Percentiles rank a stretch among this genome's conserved stretches.
These are phyloP conservation scores for Masticophis lateralis DNA, from an alignment of 2,797 vertebrate species.

Conservation along the genomic window DNA sequence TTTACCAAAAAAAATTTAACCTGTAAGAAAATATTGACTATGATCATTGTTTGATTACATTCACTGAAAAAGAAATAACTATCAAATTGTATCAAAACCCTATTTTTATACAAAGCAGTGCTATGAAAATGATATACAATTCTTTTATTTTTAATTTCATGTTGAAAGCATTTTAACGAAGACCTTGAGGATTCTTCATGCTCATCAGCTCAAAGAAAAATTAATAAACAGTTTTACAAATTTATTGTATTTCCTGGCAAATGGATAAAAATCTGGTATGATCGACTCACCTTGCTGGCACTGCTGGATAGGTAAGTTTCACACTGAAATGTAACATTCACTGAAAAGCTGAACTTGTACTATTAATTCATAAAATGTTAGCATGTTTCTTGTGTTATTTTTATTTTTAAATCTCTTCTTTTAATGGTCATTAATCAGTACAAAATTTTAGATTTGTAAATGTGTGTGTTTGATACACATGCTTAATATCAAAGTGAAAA, in stretches of 20 bases:
- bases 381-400: not conserved
- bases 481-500: not conserved
- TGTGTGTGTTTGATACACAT: not conserved
- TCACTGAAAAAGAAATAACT: not conserved
- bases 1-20: not conserved
- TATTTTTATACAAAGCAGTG: slow-evolving; percentile 21
- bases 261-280: slow-evolving; percentile 92
- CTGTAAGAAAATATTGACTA: not conserved
- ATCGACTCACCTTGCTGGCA: slow-evolving; percentile 87
- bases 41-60: not conserved
- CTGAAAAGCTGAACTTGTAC: not conserved
- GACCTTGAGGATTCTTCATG: slow-evolving; percentile 84
- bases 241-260: slow-evolving; percentile 90
- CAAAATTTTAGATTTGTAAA: not conserved
- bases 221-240: slow-evolving; percentile 88
- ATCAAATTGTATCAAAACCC: not conserved
- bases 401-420: not conserved
- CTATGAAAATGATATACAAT: slow-evolving; percentile 15
- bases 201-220: slow-evolving; percentile 84
- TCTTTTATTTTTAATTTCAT: slow-evolving; percentile 38
- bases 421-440: not conserved
- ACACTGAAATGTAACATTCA: not conserved
- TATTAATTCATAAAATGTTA: not conserved
- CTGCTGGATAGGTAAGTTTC: slow-evolving; percentile 85
- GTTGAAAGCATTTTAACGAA: slow-evolving; percentile 65